These are phyloP conservation scores for Coecobrya sp. DNA, from an alignment of 2,888 invertebrate species.

Conservation along the genomic window DNA sequence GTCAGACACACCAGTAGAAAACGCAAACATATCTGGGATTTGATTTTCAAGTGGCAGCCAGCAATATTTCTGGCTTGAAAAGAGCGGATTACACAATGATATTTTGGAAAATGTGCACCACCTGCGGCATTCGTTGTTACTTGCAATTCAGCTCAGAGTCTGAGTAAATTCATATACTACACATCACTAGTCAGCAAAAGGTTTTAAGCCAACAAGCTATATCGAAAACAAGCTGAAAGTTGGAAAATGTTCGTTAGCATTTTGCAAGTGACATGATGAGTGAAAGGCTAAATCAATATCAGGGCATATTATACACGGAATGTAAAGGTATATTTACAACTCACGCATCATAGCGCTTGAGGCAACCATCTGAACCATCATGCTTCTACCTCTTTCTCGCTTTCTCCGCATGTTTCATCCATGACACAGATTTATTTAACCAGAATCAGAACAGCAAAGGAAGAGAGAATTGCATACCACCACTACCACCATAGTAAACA, in stretches of 20 bases:
- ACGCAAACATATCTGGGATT: not conserved
- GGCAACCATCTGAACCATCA: not conserved
- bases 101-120: constrained; percentile 4
- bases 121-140: constrained; percentile 37
- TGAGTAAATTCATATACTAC: not conserved
- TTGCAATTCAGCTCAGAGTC: not conserved
- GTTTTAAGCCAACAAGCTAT: not conserved
- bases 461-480: not conserved
- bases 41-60: not conserved
- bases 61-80: not conserved
- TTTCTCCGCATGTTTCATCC: constrained; percentile 35
- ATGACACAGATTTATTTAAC: constrained; percentile 65
- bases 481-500: not conserved
- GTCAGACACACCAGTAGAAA: not conserved
- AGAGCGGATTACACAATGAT: not conserved
- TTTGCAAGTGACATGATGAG: constrained; percentile 46
- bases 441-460: not conserved
- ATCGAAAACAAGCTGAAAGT: constrained; percentile 13
- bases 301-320: not conserved
- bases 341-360: not conserved
- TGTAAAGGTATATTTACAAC: not conserved
- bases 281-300: constrained; percentile 58
- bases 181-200: not conserved
- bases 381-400: not conserved
- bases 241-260: constrained; percentile 7